Base-by-base conservation (phyloP, 2,113 vertebrate species). In the Picathartes gymnocephalus region DNA sequence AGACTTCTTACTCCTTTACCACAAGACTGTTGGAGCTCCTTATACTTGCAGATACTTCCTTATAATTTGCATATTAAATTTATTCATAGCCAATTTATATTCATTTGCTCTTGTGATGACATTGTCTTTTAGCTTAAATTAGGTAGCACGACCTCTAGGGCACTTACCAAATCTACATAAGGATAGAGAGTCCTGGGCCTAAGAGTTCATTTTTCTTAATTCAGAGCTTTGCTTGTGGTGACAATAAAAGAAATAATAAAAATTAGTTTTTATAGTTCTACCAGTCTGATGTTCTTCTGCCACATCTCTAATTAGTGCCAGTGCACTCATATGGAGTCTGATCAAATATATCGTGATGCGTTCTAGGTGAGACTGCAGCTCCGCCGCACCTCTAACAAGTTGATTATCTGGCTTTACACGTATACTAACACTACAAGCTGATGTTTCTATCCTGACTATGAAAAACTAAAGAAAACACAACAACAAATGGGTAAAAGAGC, bases 1-100 rank as follows among this genome's bases (percentile, higher is more conserved):
- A 60, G 62, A 71, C 23, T 47, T 68, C 23, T 85, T 80, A 72
- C 30, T 85, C 20, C 40, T 92, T 82, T 80, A 69, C 16, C 51
- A 87, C 40, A 74, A n/a, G 8, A 70, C 50, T 33, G 10, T 3
- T 86, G 35, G 35, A 88, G 30, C 27, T 37, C 42, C 23, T 92
- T 57, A 57, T 27, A 51, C 33, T 45, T 82, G 31, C 31, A 90
- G 88, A 94, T 61, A 79, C 39, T 76, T 91, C 53, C 44, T 65
- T 69, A 37, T 45, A 86, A 94, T 76, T 83, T 95, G 57, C 37
- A 94, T 73, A 90, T 76, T 76, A 69, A 88, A 93, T 93, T 90
- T 95, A 94, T 86, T 96, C 79, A 86, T 73, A 68, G 64, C 17
- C 69, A 86, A 88, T 96, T 92, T 92, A 94, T 95, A 97, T 90